These are phyloP conservation scores for Drosophila quinaria DNA, from an alignment of 2,888 invertebrate species.

Conservation along the genomic window DNA sequence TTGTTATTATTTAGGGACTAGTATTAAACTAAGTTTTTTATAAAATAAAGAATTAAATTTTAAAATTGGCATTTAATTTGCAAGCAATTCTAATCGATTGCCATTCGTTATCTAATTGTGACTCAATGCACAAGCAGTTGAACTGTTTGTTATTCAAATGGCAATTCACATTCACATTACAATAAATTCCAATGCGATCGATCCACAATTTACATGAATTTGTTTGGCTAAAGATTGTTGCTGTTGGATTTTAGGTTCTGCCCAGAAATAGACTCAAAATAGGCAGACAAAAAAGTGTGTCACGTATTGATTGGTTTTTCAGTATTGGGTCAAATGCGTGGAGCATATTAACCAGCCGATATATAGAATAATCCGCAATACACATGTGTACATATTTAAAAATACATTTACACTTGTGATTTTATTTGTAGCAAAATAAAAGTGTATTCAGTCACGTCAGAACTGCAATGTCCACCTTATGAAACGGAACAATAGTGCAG, in stretches of 20 bases:
- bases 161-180: conserved; percentile 22
- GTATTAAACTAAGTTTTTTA: too few species aligned
- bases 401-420: too few species aligned
- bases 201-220: conserved; percentile 38
- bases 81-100: background rate
- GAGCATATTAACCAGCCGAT: conserved; percentile 45
- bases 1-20: too few species aligned
- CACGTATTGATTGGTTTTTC: conserved; percentile 48
- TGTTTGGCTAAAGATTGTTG: conserved; percentile 46
- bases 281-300: conserved; percentile 46
- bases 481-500: conserved; percentile 71
- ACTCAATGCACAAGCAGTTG: background rate
- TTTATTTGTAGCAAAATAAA: conserved; percentile 12
- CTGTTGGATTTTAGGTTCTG: conserved; percentile 38
- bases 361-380: background rate
- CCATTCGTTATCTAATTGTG: background rate
- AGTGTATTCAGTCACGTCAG: conserved; percentile 77
- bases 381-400: background rate
- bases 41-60: background rate
- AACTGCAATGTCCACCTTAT: conserved; percentile 73
- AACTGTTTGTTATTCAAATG: conserved; percentile 29
- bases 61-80: background rate
- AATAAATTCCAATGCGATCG: conserved; percentile 67
- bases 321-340: conserved; percentile 65
- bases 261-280: conserved; percentile 26